Base-by-base conservation (phyloP, 2,113 vertebrate species). In the Athene noctua region DNA sequence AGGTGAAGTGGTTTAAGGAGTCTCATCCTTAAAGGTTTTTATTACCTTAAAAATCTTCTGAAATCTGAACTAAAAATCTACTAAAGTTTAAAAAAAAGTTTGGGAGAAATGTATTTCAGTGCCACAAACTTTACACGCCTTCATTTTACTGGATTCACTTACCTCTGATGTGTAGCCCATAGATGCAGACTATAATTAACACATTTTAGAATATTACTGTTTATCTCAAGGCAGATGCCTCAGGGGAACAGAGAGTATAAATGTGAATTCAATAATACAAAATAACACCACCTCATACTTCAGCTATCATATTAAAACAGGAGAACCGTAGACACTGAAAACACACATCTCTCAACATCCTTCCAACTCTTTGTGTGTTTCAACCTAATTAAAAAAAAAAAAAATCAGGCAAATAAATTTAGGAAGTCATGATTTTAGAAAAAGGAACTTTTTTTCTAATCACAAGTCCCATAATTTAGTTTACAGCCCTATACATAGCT, bases 381-480 rank as follows among this genome's bases (percentile, higher is more conserved):
- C 10, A 21, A 13, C 20, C 10, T 21, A 47, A 47, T 21, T 47
- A 12, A 46, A 46, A 47, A 47, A 19, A 20, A 47, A 47, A 47
- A 21, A 47, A 47, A 47, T 3, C 6, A 86, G 11, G 11, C 12
- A 79, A 65, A 27, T 0, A 44, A 15, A 6, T 2, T 16, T 9
- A 42, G 3, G 1, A 58, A 67, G 0, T 3, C 0, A 5, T 0
- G 0, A 16, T 6, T 54, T 78, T 11, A 57, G 2, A 44, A 1
- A 85, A 8, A 3, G 23, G 0, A 46, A 1, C 4, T 22, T 19
- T 36, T 36, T 6, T 2, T 6, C 10, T 25, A 57, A 16, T 0
- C 0, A 9, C 4, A 2, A 51, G 1, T 40, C 14, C 38, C 5
- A 3, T 2, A 0, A 21, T 11, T 63, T 36, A 32, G 1, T 22